Evolutionary conservation across 2,797 vertebrate genomes (phyloP).

Genomic region (Pampus argenteus): DNA sequence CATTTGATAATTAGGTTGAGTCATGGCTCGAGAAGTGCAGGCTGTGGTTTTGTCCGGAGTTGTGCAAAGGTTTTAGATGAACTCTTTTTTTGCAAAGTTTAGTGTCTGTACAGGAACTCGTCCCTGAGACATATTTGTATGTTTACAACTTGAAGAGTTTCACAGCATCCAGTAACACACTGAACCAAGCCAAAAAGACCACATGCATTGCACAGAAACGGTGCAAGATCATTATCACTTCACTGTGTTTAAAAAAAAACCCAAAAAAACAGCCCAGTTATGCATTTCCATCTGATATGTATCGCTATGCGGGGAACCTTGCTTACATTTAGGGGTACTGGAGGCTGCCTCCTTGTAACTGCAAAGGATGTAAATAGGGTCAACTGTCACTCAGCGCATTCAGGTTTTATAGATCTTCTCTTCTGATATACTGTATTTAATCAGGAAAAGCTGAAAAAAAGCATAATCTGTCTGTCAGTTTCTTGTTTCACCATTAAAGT

Average conservation of each 20-base stretch:
- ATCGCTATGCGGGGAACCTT: background rate
- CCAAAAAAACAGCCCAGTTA: background rate
- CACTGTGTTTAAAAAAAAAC: conserved; percentile 7
- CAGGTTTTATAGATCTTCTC: background rate
- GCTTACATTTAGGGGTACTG: background rate
- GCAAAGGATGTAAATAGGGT: background rate
- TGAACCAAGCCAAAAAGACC: conserved; percentile 43
- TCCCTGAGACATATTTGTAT: conserved; percentile 36
- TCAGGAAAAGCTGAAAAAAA: conserved; percentile 22
- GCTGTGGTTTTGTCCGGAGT: background rate
- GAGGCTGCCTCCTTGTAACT: conserved; percentile 3
- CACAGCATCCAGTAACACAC: conserved; percentile 54
- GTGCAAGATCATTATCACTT: conserved; percentile 72
- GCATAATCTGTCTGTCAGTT: conserved; percentile 13
- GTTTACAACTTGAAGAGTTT: conserved; percentile 62
- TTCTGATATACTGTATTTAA: conserved; percentile 10
- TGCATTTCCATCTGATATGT: conserved; percentile 20
- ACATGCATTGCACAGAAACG: conserved; percentile 41
- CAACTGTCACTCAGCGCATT: conserved; percentile 71
- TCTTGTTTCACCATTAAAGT: conserved; percentile 21
- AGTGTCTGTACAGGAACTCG: conserved; percentile 39
- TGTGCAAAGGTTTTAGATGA: conserved; percentile 7
- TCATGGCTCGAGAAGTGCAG: background rate
- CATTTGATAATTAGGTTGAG: background rate
- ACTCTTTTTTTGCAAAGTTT: background rate